Base-by-base conservation (phyloP, 2,797 vertebrate species). In the Scarus forsteni region DNA sequence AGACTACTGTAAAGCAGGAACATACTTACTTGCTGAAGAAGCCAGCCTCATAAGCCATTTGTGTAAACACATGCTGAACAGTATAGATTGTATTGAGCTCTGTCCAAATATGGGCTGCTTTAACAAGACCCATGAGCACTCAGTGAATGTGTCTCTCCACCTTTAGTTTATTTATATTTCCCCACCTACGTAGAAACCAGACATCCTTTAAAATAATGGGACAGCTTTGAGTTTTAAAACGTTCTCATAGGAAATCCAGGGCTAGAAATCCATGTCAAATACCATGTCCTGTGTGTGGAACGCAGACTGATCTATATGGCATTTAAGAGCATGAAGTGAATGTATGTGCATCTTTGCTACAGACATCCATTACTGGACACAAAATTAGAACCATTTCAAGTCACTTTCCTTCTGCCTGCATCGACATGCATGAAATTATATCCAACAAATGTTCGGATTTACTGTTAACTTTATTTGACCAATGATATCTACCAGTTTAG, bases 41-140 rank as follows among this genome's bases (percentile, higher is more conserved):
- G 19, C 16, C 49, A 57, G 54, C 10, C 18, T 52, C 11, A 61
- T 55, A 27, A 35, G 7, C 12, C 51, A 7, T 51, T 8, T 40
- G 16, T 68, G 56, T 64, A 6, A 44, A 57, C 0, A 42, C 16
- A 51, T n/a, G 18, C n/a, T 64, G 48, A 38, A 1, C 38, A 62
- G 15, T 13, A 51, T 44, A 11, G 34, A 55, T 45, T 35, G 46
- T 52, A 18, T 15, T n/a, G 15, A 65, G n/a, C 38, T 57, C 10
- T 43, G 16, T 58, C 50, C 60, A 69, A 74, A 74, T 77, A 69
- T 52, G 49, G 65, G 27, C 0, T 1, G 2, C 60, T 68, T 66
- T 50, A 71, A 62, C 36, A 52, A 65, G 42, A 58, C 18, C 34
- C 1, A 58, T 27, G 50, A 40, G 27, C 54, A 40, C 19, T 38